These are phyloP conservation scores for Cerastoderma edule DNA, from an alignment of 2,888 invertebrate genomes.

Conservation along the genomic window DNA sequence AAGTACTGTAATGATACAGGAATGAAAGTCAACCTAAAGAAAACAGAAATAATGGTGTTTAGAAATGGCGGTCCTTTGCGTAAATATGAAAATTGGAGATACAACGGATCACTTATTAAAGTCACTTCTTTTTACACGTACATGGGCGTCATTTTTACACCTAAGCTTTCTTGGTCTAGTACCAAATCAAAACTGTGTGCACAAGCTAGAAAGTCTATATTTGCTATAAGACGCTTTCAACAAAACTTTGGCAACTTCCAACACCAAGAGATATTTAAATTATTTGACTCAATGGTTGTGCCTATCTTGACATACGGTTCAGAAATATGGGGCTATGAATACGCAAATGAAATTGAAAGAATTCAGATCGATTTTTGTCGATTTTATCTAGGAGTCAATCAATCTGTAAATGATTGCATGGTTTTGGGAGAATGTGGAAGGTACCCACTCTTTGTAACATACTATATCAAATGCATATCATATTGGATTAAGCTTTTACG, in stretches of 20 bases:
- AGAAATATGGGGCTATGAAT: conserved; percentile 19
- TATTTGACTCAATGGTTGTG: conserved; percentile 13
- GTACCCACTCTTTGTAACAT: too few species aligned
- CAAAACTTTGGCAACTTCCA: conserved; percentile 5
- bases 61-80: conserved; percentile 15
- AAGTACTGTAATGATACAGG: conserved; percentile 10
- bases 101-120: not conserved
- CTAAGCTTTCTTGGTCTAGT: conserved; percentile 3
- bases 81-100: not conserved
- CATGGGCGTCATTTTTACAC: not conserved
- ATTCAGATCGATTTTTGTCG: not conserved
- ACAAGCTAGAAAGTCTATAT: too few species aligned
- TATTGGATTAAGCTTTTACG: too few species aligned
- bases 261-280: conserved; percentile 9
- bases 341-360: not conserved
- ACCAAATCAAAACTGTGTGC: conserved; percentile 8
- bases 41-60: conserved; percentile 6
- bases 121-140: conserved; percentile 9
- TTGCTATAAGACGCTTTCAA: too few species aligned
- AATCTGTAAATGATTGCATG: not conserved
- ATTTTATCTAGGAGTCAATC: not conserved
- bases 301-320: conserved; percentile 16
- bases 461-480: too few species aligned
- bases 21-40: conserved; percentile 11
- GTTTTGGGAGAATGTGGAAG: too few species aligned